These are phyloP conservation scores for Dromius quadrimaculatus DNA, from an alignment of 2,888 invertebrate genomes.

Conservation along the genomic window DNA sequence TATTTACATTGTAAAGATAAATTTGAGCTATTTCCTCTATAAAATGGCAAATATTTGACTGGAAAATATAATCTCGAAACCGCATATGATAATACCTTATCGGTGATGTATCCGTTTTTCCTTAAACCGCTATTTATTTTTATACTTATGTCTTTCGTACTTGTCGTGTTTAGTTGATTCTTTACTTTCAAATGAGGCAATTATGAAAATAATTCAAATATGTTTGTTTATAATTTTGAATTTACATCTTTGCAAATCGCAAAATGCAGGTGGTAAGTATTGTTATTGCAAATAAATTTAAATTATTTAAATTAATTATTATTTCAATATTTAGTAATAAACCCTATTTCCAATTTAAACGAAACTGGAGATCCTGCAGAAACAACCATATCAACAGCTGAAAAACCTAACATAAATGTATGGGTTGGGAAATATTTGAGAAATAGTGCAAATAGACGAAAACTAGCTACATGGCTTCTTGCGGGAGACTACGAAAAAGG, in stretches of 20 bases:
- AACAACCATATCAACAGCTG: not conserved
- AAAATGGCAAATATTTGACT: slow-evolving; percentile 25
- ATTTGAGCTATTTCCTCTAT: not conserved
- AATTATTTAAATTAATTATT: too few relatives aligned
- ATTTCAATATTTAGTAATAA: too few relatives aligned
- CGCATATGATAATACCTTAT: slow-evolving; percentile 33
- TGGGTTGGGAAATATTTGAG: slow-evolving; percentile 27
- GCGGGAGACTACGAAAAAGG: slow-evolving; percentile 55
- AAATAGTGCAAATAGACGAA: slow-evolving; percentile 39
- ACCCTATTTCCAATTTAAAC: too few relatives aligned
- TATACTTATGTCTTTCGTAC: not conserved
- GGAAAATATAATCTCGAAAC: slow-evolving; percentile 29
- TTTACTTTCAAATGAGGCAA: not conserved
- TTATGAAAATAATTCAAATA: slow-evolving; percentile 14
- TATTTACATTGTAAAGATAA: slow-evolving; percentile 23
- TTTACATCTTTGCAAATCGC: not conserved
- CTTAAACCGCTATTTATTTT: slow-evolving; percentile 18
- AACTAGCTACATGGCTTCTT: slow-evolving; percentile 58
- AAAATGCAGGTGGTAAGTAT: not conserved
- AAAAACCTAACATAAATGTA: not conserved
- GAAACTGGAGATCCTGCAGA: too few relatives aligned
- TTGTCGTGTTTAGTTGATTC: not conserved
- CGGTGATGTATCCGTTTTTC: slow-evolving; percentile 19
- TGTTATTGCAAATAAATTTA: too few relatives aligned
- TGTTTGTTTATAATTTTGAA: slow-evolving; percentile 16